phyloP scores from a whole-genome alignment of 2,113 vertebrate genomes.

The Paramisgurnus dabryanus region DNA sequence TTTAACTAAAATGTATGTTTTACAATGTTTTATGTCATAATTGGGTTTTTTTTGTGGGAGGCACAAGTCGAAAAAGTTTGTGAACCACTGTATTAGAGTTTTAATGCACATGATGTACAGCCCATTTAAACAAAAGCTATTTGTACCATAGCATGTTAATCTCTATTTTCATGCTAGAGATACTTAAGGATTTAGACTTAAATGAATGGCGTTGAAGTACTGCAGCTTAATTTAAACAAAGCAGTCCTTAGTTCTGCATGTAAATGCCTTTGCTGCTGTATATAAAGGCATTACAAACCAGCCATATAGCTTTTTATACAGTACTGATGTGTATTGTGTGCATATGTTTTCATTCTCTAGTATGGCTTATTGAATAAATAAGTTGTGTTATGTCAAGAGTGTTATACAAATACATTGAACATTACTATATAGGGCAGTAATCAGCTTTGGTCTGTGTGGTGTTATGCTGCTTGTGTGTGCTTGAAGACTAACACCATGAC shows the following conservation, averaged over 20 bases:
- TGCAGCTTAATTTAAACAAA: constrained; percentile 17
- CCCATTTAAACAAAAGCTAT: neutral
- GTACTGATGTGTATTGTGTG: neutral
- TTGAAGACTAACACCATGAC: neutral
- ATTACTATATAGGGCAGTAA: neutral
- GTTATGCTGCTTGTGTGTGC: neutral
- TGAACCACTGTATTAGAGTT: no score
- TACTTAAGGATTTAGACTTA: neutral
- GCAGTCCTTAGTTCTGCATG: neutral
- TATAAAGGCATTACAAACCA: neutral
- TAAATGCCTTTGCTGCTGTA: neutral
- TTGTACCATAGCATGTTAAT: neutral
- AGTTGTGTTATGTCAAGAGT: no score
- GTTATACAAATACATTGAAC: no score
- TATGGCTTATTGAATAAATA: neutral
- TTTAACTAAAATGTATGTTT: no score
- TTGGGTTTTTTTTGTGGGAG: no score
- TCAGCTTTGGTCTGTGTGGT: neutral
- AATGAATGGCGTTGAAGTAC: neutral
- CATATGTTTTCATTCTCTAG: neutral
- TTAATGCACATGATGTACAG: neutral
- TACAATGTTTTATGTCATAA: no score
- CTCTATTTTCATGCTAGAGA: neutral
- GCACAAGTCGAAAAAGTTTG: no score
- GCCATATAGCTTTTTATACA: no score